Evolutionary conservation across 2,797 vertebrate species (phyloP).

Genomic region (Liparis tanakae): DNA sequence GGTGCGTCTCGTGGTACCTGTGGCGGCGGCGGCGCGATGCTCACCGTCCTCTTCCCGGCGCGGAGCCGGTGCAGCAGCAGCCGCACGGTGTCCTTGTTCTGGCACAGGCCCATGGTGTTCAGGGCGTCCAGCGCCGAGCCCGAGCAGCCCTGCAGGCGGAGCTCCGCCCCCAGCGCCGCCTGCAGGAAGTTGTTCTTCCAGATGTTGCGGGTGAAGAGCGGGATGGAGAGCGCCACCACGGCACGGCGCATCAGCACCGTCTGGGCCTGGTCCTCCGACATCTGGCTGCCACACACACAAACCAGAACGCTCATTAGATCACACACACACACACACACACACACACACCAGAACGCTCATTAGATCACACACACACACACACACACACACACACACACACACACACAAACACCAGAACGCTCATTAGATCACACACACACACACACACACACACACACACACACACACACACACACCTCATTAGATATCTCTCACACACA

Average conservation of each 20-base stretch:
- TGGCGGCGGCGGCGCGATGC: constrained; percentile 17
- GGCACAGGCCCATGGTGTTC: constrained; percentile 77
- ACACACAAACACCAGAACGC: neutral
- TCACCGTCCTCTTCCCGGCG: constrained; percentile 55
- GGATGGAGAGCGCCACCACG: constrained; percentile 72
- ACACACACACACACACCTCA: too few species aligned
- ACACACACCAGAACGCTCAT: neutral
- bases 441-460: constrained; percentile 1
- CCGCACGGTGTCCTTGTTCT: constrained; percentile 77
- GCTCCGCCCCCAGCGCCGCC: constrained; percentile 72
- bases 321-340: neutral
- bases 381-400: too few species aligned
- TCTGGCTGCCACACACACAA: constrained; percentile 45
- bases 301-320: neutral
- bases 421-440: neutral
- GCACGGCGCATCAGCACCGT: constrained; percentile 66
- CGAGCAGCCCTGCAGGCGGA: constrained; percentile 72
- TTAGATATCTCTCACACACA: too few species aligned
- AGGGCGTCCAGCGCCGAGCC: constrained; percentile 67
- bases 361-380: neutral
- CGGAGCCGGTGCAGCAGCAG: constrained; percentile 64
- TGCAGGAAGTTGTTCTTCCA: constrained; percentile 79
- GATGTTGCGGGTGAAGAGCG: constrained; percentile 78
- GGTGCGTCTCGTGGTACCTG: too few species aligned
- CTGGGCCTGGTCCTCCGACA: constrained; percentile 72